Evolutionary conservation across 2,113 vertebrate species (phyloP).

Genomic region (Austrofundulus limnaeus): DNA sequence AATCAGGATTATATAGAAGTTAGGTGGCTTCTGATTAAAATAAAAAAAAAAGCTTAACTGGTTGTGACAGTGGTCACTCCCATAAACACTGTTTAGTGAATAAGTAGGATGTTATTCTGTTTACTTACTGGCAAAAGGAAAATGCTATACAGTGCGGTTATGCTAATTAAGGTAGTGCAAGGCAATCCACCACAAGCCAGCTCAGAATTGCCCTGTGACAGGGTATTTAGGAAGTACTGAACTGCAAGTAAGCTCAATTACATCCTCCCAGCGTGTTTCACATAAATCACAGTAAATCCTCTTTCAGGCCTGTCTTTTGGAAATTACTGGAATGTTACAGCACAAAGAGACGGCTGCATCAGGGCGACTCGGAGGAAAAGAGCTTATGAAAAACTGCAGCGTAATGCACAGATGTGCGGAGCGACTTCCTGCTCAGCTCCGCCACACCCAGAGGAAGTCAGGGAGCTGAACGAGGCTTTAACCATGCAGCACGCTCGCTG

Average conservation of each 20-base stretch:
- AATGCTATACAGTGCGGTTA: slow-evolving; percentile 62
- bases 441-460: slow-evolving; percentile 38
- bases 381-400: slow-evolving; percentile 47
- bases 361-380: slow-evolving; percentile 29
- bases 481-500: slow-evolving; percentile 25
- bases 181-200: slow-evolving; percentile 66
- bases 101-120: slow-evolving; percentile 42
- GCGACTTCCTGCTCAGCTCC: slow-evolving; percentile 50
- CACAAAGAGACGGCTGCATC: slow-evolving; percentile 45
- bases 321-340: slow-evolving; percentile 67
- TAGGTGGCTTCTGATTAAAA: neutral
- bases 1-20: no score
- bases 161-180: slow-evolving; percentile 68
- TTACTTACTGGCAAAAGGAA: slow-evolving; percentile 37
- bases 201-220: slow-evolving; percentile 73
- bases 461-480: slow-evolving; percentile 13
- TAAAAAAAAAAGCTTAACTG: neutral
- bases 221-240: slow-evolving; percentile 76
- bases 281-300: slow-evolving; percentile 72
- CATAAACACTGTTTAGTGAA: slow-evolving; percentile 23
- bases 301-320: slow-evolving; percentile 67
- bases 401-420: slow-evolving; percentile 41
- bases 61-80: slow-evolving; percentile 9
- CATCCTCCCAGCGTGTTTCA: slow-evolving; percentile 67
- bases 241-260: slow-evolving; percentile 76